A percentile compares a stretch with the other conserved stretches of the same genome.
phyloP scores from a whole-genome alignment of 2,113 vertebrate genomes.

The Centropristis striata region DNA sequence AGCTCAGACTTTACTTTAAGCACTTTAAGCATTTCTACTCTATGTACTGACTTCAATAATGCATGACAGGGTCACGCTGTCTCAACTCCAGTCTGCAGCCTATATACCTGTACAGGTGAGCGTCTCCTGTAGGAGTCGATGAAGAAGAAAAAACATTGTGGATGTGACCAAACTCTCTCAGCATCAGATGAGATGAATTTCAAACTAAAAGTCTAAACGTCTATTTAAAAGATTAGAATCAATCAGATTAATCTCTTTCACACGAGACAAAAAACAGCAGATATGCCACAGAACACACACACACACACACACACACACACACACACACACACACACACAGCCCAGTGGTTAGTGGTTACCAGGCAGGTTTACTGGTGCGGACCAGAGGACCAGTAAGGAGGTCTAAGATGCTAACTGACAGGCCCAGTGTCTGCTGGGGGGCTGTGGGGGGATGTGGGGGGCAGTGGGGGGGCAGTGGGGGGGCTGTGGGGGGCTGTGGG shows the following conservation, averaged over 20 bases:
- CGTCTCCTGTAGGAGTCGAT: too few species aligned
- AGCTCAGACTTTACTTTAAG: too few species aligned
- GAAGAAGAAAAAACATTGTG: not conserved
- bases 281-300: not conserved
- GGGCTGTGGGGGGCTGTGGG: conserved; percentile 7
- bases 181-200: not conserved
- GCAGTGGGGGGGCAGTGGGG: conserved; percentile 20
- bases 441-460: not conserved
- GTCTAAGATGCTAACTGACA: conserved; percentile 67
- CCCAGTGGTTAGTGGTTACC: conserved; percentile 38
- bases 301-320: conserved; percentile 23
- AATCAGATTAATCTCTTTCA: not conserved
- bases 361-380: conserved; percentile 64
- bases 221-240: not conserved
- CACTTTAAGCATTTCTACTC: too few species aligned
- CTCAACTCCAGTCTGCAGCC: too few species aligned
- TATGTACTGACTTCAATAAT: too few species aligned
- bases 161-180: not conserved
- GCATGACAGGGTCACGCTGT: too few species aligned
- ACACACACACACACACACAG: conserved; percentile 13
- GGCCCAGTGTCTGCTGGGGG: conserved; percentile 42
- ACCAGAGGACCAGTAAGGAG: conserved; percentile 68
- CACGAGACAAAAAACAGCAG: not conserved
- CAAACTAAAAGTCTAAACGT: not conserved
- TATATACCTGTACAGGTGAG: too few species aligned